These are phyloP conservation scores for Nemopilema nomurai DNA, from an alignment of 30 jellyfish, hydroid and myxozoan species.

Conservation along the genomic window DNA sequence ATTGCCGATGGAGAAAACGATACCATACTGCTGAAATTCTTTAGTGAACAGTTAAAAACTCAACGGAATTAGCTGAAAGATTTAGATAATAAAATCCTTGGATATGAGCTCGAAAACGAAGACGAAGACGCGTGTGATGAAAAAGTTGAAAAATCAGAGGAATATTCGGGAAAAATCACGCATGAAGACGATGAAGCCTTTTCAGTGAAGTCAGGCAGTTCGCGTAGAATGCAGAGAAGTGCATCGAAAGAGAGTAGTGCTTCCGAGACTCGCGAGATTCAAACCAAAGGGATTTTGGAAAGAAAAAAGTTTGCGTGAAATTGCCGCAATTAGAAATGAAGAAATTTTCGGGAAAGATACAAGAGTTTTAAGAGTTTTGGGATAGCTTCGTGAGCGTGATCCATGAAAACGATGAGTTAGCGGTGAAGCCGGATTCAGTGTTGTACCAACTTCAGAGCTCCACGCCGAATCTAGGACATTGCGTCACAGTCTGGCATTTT, in stretches of 20 bases:
- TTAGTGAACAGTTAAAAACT: conserved; percentile 15
- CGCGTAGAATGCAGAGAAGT: background rate
- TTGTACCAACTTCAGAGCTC: no score
- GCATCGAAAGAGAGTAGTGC: conserved; percentile 4
- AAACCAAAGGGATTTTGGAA: background rate
- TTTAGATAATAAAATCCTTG: conserved; percentile 11
- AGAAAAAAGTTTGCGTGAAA: conserved; percentile 27
- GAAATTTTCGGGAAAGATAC: conserved; percentile 30
- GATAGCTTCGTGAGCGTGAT: conserved; percentile 36
- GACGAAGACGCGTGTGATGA: conserved; percentile 41
- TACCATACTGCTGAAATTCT: background rate
- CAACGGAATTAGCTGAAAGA: conserved; percentile 21
- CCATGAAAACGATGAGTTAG: conserved; percentile 39
- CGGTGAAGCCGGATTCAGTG: no score
- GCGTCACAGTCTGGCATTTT: no score
- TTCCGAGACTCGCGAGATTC: background rate
- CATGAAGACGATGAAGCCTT: conserved; percentile 19
- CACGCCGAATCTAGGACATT: no score
- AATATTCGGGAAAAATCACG: conserved; percentile 14
- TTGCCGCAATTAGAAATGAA: conserved; percentile 35
- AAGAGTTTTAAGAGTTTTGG: conserved; percentile 27
- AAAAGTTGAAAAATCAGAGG: conserved; percentile 14
- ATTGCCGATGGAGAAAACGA: conserved; percentile 1
- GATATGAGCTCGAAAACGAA: conserved; percentile 7
- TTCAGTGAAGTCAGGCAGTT: background rate